A percentile compares a stretch with the other conserved stretches of the same genome.
phyloP scores from a whole-genome alignment of 2,797 vertebrate genomes.

The Aselliscus stoliczkanus region DNA sequence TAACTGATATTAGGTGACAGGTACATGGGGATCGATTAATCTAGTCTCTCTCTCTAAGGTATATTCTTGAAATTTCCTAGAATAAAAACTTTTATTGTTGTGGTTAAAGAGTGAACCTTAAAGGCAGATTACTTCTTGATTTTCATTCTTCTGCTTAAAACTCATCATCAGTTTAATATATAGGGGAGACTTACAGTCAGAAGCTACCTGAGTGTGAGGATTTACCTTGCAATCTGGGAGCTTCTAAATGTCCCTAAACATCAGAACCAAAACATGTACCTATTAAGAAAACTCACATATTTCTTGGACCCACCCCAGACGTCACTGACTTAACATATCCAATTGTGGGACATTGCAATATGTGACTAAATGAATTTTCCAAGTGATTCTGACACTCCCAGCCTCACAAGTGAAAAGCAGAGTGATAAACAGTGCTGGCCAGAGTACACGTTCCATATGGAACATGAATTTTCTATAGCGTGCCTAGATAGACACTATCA shows the following conservation, averaged over 20 bases:
- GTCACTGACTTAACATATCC: neutral
- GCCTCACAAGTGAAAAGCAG: neutral
- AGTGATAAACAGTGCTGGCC: neutral
- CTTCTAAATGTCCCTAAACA: neutral
- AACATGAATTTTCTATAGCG: neutral
- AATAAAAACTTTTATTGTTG: neutral
- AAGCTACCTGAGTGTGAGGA: neutral
- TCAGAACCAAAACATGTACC: neutral
- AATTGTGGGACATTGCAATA: neutral
- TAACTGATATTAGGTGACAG: neutral
- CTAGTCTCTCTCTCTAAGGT: neutral
- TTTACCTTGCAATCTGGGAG: neutral
- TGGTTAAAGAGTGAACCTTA: neutral
- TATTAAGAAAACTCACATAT: neutral
- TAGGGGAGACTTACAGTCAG: neutral
- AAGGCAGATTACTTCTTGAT: neutral
- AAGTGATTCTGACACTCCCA: neutral
- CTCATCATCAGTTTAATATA: neutral
- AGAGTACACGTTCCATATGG: accelerated
- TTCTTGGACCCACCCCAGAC: neutral
- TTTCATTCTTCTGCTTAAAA: neutral
- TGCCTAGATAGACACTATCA: neutral
- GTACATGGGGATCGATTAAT: neutral
- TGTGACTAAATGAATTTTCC: neutral
- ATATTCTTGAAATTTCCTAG: neutral